These are phyloP conservation scores for Mesochorus sp. DNA, from an alignment of 2,888 invertebrate species.

Conservation along the genomic window DNA sequence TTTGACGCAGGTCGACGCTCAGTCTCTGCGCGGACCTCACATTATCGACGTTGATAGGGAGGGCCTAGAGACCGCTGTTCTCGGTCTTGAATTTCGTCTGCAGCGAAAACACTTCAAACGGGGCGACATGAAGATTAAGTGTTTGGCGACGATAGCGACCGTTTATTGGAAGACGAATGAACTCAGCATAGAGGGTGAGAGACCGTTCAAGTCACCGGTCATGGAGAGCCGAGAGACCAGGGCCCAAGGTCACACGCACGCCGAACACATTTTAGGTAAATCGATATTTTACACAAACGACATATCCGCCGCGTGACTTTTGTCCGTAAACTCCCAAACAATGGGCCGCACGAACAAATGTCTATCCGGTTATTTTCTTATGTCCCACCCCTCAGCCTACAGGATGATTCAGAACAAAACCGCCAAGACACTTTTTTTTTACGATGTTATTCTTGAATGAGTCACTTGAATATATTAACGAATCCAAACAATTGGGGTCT, in stretches of 20 bases:
- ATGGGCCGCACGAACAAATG: neutral
- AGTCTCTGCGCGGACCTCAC: slow-evolving; percentile 82
- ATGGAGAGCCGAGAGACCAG: slow-evolving; percentile 90
- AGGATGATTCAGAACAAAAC: no score
- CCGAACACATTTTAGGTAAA: slow-evolving; percentile 89
- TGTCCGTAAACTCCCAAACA: neutral
- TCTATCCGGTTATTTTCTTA: slow-evolving; percentile 6
- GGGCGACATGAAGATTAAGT: slow-evolving; percentile 94
- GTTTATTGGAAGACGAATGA: slow-evolving; percentile 95
- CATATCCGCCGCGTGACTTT: neutral
- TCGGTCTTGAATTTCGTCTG: slow-evolving; percentile 92
- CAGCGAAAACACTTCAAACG: slow-evolving; percentile 91
- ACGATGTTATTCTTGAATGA: no score
- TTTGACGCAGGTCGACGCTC: slow-evolving; percentile 80
- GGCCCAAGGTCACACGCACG: slow-evolving; percentile 84
- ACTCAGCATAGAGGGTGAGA: slow-evolving; percentile 92
- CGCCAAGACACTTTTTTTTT: no score
- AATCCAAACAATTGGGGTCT: no score
- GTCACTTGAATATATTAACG: no score
- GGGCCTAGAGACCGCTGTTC: slow-evolving; percentile 90
- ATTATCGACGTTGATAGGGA: slow-evolving; percentile 83
- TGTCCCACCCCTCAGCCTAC: no score
- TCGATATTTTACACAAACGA: slow-evolving; percentile 18
- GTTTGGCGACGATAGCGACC: slow-evolving; percentile 93
- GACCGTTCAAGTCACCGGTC: slow-evolving; percentile 86